A percentile compares a stretch with the other conserved stretches of the same genome.
phyloP scores from a whole-genome alignment of 2,888 invertebrate genomes.

The Erannis defoliaria region DNA sequence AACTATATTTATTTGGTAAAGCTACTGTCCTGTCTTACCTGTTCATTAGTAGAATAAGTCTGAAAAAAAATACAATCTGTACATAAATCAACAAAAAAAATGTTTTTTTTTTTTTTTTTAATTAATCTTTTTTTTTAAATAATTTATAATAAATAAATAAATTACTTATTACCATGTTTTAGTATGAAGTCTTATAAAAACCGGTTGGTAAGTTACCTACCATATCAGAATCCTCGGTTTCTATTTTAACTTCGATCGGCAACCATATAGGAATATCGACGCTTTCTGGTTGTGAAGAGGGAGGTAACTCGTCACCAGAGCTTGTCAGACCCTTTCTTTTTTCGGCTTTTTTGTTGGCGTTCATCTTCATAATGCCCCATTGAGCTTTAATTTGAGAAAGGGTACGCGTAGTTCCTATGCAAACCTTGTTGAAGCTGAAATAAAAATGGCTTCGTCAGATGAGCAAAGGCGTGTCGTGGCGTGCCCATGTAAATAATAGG shows the following conservation, averaged over 20 bases:
- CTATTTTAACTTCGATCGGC: conserved; percentile 1
- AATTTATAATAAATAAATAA: no score
- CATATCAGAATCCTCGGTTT: not conserved
- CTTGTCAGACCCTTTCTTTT: not conserved
- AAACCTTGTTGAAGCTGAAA: conserved; percentile 2
- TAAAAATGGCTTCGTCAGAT: not conserved
- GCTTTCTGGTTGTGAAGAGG: not conserved
- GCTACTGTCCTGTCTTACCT: no score
- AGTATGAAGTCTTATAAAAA: not conserved
- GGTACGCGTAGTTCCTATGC: not conserved
- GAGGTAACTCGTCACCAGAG: not conserved
- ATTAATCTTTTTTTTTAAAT: no score
- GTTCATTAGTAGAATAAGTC: no score
- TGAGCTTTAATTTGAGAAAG: not conserved
- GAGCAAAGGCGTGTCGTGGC: not conserved
- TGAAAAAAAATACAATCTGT: no score
- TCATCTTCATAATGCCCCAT: not conserved
- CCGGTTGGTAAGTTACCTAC: not conserved
- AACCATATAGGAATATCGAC: not conserved
- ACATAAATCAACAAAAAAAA: no score
- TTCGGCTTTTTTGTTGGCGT: not conserved
- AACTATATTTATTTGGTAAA: no score
- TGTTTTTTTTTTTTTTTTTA: no score
- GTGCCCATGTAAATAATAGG: no score
- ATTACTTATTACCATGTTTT: not conserved